These are phyloP conservation scores for Notoglanidium macrostoma DNA, from an alignment of 2,797 vertebrate species.

Conservation along the genomic window DNA sequence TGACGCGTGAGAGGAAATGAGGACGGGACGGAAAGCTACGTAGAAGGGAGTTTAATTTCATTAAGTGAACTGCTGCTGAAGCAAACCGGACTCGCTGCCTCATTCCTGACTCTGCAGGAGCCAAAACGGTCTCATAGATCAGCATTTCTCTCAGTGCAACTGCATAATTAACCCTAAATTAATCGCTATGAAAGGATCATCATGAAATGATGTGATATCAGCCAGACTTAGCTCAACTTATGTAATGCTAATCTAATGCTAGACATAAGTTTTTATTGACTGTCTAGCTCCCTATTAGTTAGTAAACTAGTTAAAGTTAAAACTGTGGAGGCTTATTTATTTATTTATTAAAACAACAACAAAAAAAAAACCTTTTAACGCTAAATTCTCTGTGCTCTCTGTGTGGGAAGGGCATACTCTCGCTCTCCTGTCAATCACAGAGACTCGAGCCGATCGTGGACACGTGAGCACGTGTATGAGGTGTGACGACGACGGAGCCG, in stretches of 20 bases:
- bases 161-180: background rate
- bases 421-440: background rate
- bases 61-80: background rate
- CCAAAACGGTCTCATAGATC: background rate
- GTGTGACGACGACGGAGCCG: too few species aligned
- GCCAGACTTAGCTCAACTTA: background rate
- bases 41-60: background rate
- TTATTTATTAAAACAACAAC: too few species aligned
- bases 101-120: background rate
- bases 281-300: background rate
- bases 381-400: background rate
- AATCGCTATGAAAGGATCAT: background rate
- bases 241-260: background rate
- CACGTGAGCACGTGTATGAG: background rate
- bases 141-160: background rate
- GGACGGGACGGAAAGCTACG: background rate
- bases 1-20: background rate
- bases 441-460: background rate
- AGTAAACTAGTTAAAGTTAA: too few species aligned
- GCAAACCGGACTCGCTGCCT: background rate
- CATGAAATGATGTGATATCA: background rate
- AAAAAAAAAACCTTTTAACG: background rate
- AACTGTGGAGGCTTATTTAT: background rate
- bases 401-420: background rate
- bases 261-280: background rate